phyloP scores from a whole-genome alignment of 2,113 vertebrate genomes.

The Geococcyx californianus region DNA sequence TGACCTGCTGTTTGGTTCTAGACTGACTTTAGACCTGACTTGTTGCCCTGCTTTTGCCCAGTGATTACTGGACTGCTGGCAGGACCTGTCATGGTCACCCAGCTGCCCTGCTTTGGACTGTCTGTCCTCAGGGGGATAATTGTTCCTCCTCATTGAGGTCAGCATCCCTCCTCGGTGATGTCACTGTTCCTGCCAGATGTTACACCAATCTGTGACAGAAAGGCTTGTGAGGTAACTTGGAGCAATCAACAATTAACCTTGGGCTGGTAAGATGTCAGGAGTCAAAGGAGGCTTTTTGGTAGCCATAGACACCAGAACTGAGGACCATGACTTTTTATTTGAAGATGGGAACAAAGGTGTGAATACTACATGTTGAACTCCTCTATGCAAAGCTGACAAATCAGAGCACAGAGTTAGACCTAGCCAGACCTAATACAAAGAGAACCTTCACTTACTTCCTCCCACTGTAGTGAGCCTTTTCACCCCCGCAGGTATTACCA shows the following conservation, averaged over 20 bases:
- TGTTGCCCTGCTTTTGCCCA: background rate
- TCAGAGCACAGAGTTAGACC: background rate
- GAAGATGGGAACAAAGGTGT: background rate
- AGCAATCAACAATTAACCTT: background rate
- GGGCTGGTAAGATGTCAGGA: accelerated
- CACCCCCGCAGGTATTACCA: background rate
- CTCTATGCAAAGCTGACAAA: background rate
- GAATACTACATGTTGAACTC: background rate
- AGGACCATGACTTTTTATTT: background rate
- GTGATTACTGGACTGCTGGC: background rate
- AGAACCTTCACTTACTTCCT: background rate
- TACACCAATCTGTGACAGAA: background rate
- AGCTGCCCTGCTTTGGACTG: background rate
- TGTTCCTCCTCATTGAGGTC: background rate
- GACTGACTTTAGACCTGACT: background rate
- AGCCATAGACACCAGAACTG: background rate
- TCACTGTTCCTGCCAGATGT: background rate
- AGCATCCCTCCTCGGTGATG: background rate
- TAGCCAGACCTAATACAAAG: background rate
- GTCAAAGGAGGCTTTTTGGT: background rate
- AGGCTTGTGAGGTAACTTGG: background rate
- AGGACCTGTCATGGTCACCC: background rate
- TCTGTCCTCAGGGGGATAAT: background rate
- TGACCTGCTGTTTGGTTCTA: background rate
- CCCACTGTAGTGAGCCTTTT: background rate